These are phyloP conservation scores for Tupaia chinensis DNA, from an alignment of 2,113 vertebrate species.

Conservation along the genomic window DNA sequence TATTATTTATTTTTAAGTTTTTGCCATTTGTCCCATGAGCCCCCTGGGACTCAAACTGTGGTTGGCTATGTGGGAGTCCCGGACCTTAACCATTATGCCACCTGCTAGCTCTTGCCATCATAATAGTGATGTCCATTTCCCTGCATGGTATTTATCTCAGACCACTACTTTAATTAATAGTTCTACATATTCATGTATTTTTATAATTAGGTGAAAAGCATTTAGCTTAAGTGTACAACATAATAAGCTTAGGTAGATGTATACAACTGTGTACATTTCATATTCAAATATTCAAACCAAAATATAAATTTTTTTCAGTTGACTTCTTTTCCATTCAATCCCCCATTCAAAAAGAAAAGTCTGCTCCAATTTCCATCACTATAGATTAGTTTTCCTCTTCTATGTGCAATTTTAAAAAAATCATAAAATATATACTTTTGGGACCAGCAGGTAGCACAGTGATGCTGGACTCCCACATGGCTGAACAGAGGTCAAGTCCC, in stretches of 20 bases:
- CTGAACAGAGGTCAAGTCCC: no score
- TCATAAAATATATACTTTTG: not conserved
- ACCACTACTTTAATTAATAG: not conserved
- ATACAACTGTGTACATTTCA: not conserved
- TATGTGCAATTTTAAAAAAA: not conserved
- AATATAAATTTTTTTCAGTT: not conserved
- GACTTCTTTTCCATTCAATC: not conserved
- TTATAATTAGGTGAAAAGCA: not conserved
- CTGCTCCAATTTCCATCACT: not conserved
- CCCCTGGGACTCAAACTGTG: no score
- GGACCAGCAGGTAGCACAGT: no score
- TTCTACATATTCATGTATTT: not conserved
- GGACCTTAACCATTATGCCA: no score
- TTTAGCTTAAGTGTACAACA: not conserved
- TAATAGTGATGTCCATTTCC: not conserved
- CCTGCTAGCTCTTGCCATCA: not conserved
- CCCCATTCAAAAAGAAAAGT: not conserved
- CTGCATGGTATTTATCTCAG: not conserved
- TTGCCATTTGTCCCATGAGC: no score
- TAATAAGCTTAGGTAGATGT: not conserved
- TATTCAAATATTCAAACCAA: not conserved
- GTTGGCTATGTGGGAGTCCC: no score
- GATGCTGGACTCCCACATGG: no score
- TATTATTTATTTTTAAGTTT: no score
- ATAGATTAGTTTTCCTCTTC: not conserved